Conservation (phyloP, 1,140 invertebrate genomes). For the Andrena cerasifolii region DNA sequence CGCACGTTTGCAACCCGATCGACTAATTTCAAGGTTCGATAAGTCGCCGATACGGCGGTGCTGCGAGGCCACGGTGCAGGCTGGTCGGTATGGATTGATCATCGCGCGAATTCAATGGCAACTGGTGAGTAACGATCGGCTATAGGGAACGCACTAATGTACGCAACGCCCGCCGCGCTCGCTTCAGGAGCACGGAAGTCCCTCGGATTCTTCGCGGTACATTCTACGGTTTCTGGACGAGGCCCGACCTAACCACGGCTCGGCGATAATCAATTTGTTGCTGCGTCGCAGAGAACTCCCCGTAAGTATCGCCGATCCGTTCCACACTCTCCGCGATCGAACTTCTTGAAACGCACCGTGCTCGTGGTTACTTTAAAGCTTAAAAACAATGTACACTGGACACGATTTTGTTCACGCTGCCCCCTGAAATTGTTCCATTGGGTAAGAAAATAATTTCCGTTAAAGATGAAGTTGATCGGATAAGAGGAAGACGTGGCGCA, state of each 20-base stretch:
- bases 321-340: conserved; percentile 2
- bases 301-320: conserved; percentile 24
- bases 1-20: not conserved
- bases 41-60: not conserved
- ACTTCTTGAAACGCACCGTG: not conserved
- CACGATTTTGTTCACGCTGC: not conserved
- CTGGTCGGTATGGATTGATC: conserved; percentile 11
- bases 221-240: conserved; percentile 19
- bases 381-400: not conserved
- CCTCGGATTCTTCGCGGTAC: conserved; percentile 9
- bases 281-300: not conserved
- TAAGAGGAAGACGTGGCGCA: too few relatives aligned
- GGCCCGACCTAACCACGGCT: conserved; percentile 1
- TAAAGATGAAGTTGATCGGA: too few relatives aligned
- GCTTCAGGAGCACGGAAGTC: conserved; percentile 18
- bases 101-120: conserved; percentile 16
- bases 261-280: conserved; percentile 38
- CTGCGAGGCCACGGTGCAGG: not conserved
- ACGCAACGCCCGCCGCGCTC: conserved; percentile 5
- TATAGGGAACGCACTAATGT: not conserved
- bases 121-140: conserved; percentile 26
- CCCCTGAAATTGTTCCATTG: too few relatives aligned
- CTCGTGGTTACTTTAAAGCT: not conserved
- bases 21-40: conserved; percentile 31
- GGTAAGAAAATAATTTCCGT: not conserved